Conservation (phyloP, 2,113 vertebrate genomes). For the Antechinus stuartii region DNA sequence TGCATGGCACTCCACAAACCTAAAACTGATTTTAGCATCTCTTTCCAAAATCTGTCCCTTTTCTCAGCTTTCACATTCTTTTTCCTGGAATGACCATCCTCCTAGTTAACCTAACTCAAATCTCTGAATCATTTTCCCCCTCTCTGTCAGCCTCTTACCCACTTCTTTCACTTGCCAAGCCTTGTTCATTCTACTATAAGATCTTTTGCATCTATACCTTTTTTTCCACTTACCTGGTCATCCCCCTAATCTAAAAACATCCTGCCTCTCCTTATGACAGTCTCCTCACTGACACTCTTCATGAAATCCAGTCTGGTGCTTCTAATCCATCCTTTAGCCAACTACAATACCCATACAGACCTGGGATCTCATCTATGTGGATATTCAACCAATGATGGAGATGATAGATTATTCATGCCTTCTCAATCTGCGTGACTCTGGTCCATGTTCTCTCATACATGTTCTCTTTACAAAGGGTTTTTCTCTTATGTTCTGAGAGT, state of each 20-base stretch:
- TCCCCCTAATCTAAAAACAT: neutral
- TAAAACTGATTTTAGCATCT: neutral
- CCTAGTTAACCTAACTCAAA: neutral
- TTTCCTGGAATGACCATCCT: neutral
- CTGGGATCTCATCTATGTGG: neutral
- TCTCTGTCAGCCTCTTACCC: neutral
- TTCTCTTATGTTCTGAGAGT: neutral
- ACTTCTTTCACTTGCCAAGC: neutral
- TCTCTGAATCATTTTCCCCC: neutral
- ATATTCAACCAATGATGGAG: neutral
- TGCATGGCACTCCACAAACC: neutral
- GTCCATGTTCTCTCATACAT: neutral
- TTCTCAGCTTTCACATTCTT: neutral
- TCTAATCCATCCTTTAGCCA: neutral
- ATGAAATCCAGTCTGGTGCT: neutral
- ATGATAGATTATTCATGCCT: neutral
- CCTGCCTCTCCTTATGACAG: neutral
- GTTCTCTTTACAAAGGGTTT: neutral
- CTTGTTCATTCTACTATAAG: neutral
- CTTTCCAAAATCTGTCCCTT: neutral
- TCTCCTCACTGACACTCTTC: neutral
- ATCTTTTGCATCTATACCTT: neutral
- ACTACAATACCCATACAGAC: neutral
- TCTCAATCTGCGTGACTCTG: neutral
- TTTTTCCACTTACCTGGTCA: neutral